A percentile compares a stretch with the other conserved stretches of the same genome.
Evolutionary conservation across 2,888 invertebrate species (phyloP).

Genomic region (Ceriagrion tenellum): DNA sequence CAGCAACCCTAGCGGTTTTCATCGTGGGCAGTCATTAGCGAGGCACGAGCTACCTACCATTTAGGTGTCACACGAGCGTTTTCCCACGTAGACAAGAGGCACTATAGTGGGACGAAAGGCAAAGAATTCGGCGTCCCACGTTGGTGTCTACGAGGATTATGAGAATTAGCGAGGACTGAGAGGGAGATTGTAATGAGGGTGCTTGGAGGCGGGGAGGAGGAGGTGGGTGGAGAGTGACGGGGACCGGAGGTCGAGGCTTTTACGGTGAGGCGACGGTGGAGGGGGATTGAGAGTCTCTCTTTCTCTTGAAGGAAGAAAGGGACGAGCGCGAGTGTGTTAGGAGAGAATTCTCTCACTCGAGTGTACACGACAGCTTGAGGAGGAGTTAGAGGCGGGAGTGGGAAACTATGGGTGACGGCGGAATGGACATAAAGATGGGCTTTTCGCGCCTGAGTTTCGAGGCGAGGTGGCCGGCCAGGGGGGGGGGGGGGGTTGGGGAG

Average conservation of each 20-base stretch:
- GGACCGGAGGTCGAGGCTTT: too few relatives aligned
- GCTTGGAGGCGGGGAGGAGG: too few relatives aligned
- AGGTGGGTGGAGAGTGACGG: too few relatives aligned
- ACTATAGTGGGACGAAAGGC: not conserved
- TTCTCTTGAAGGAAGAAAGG: not conserved
- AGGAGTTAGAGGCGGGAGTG: not conserved
- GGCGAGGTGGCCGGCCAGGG: too few relatives aligned
- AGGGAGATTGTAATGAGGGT: not conserved
- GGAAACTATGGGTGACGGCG: not conserved
- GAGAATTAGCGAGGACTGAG: not conserved
- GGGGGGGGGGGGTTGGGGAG: not conserved
- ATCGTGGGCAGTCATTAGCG: not conserved
- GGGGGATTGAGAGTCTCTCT: not conserved
- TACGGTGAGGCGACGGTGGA: too few relatives aligned
- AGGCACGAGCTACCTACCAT: constrained; percentile 12
- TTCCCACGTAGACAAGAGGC: not conserved
- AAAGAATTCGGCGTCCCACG: not conserved
- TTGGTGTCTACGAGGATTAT: not conserved
- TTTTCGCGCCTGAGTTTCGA: constrained; percentile 19
- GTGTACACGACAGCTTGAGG: not conserved
- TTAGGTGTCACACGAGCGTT: not conserved
- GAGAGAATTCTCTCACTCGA: not conserved
- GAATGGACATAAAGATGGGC: not conserved
- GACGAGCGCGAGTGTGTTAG: not conserved
- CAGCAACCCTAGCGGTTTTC: not conserved